These are phyloP conservation scores for Mercenaria mercenaria DNA, from an alignment of 1,140 invertebrate species.

Conservation along the genomic window DNA sequence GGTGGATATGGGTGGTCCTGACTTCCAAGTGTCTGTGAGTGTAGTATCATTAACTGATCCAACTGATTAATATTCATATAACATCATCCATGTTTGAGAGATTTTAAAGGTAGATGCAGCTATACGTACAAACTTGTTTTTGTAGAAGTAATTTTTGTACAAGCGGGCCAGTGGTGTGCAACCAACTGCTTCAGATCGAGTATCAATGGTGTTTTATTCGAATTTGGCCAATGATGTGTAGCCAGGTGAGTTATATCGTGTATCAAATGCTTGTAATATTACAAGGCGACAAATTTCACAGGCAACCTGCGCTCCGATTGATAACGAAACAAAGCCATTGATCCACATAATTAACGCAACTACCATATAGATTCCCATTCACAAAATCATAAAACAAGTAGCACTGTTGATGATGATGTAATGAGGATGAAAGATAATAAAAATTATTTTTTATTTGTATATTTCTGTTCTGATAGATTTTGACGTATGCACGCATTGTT, in stretches of 20 bases:
- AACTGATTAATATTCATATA: too few species aligned
- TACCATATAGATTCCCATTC: conserved; percentile 38
- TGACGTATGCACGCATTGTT: too few species aligned
- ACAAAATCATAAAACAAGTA: conserved; percentile 21
- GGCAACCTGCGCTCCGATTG: conserved; percentile 11
- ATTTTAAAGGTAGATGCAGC: too few species aligned
- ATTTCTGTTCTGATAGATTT: too few species aligned
- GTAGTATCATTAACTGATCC: too few species aligned
- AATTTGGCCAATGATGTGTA: conserved; percentile 33
- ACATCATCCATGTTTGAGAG: too few species aligned
- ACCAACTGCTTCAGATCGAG: conserved; percentile 22
- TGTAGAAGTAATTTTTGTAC: too few species aligned
- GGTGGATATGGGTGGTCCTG: too few species aligned
- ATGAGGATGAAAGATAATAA: too few species aligned
- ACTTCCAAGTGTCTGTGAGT: too few species aligned
- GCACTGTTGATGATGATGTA: background rate
- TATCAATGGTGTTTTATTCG: background rate
- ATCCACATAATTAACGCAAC: conserved; percentile 9
- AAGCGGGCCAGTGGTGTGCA: background rate
- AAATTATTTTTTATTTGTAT: too few species aligned
- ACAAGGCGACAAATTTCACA: conserved; percentile 61
- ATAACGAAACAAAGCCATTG: conserved; percentile 8
- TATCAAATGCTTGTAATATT: conserved; percentile 39
- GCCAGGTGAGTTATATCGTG: conserved; percentile 28
- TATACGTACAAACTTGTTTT: too few species aligned